Percentiles rank a stretch among this genome's conserved stretches.
These are phyloP conservation scores for Isurus oxyrinchus DNA, from an alignment of 2,113 vertebrate genomes.

Conservation along the genomic window DNA sequence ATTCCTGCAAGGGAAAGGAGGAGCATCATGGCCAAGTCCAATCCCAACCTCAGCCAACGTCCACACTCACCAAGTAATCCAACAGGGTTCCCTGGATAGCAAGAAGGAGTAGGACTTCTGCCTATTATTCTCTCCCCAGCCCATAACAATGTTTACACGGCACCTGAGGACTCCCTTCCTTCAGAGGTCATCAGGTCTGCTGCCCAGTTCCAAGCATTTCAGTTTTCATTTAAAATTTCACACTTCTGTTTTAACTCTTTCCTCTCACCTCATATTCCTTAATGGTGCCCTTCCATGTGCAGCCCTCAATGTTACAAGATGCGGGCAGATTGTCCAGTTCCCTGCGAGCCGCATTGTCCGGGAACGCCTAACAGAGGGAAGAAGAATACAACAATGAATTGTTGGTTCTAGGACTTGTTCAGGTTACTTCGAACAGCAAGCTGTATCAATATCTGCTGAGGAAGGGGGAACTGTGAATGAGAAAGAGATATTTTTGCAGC, in stretches of 20 bases:
- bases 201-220: background rate
- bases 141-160: background rate
- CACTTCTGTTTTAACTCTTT: background rate
- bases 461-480: background rate
- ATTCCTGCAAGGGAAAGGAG: background rate
- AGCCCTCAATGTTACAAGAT: slow-evolving; percentile 68
- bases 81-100: background rate
- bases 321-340: slow-evolving; percentile 85
- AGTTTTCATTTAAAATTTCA: background rate
- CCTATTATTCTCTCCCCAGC: background rate
- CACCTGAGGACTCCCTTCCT: background rate
- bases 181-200: background rate
- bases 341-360: slow-evolving; percentile 83
- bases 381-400: background rate
- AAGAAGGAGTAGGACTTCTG: background rate
- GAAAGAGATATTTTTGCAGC: background rate
- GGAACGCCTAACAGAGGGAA: slow-evolving; percentile 66
- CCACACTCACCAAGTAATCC: background rate
- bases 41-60: background rate
- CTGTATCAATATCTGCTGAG: background rate
- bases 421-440: background rate
- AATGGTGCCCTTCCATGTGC: slow-evolving; percentile 78
- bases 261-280: slow-evolving; percentile 80
- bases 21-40: background rate
- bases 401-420: too few species aligned